Evolutionary conservation across 2,888 invertebrate species (phyloP), one percentile per base, ranked within the genome.

Genomic region (Encarsia formosa): DNA sequence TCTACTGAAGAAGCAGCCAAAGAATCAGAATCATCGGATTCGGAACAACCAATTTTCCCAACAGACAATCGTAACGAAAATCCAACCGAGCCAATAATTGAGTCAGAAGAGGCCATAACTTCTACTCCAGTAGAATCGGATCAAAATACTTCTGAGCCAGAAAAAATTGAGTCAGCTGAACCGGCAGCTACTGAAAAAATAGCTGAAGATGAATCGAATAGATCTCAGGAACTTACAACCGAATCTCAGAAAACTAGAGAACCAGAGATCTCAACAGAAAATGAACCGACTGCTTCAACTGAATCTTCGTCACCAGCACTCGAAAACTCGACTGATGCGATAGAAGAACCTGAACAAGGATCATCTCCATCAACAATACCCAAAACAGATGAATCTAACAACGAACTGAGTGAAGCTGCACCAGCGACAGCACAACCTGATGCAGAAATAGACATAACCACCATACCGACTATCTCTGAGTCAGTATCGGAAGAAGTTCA

Each of bases 401-500:
- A 50, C 18, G 48, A 45, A 54, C 8, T 5, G 16, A 34, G 20
- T 24, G 23, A 34, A 9, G 31, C 40, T 23, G 42, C 50, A 53
- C 41, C 53, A 47, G 37, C 56, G 50, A 40, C 54, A 58, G 46
- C 45, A 24, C 13, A 6, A 8, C 9, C 32, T 42, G 38, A 24
- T 19, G 49, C 45, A 40, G 44, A 52, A 39, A 16, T 44, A 11
- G 54, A 53, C 19, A 39, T 38, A 34, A 13, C 19, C 19, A 20
- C 23, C 18, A 44, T 37, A 18, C 5, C 34, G 15, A 15, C 37
- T 34, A 40, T 29, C 22, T 39, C 44, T 15, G 22, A 24, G 29
- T 39, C 31, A n/a, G 16, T 4, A 13, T 15, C 69, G 49, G 44
- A 62, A 51, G 60, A 48, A 38, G 54, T 65, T 53, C 73, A 75